Conservation (phyloP, 2,797 vertebrate genomes). For the Avahi laniger region DNA sequence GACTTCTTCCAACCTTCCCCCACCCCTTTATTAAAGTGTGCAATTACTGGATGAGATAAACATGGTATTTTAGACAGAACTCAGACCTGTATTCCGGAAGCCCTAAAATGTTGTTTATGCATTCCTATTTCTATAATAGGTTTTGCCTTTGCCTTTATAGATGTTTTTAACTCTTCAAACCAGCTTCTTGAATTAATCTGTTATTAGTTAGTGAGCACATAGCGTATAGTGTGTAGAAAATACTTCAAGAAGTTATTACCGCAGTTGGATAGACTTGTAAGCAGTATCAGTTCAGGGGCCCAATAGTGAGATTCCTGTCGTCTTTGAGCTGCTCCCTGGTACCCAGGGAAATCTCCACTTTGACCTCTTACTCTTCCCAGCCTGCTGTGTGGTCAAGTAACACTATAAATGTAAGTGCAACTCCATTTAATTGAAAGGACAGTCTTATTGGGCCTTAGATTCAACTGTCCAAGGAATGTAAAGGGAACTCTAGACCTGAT, state of each 20-base stretch:
- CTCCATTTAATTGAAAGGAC: background rate
- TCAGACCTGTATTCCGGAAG: conserved; percentile 49
- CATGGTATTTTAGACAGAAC: conserved; percentile 28
- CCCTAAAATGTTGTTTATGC: conserved; percentile 34
- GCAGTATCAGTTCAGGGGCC: background rate
- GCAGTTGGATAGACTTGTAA: background rate
- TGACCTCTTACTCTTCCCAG: background rate
- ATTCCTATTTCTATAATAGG: conserved; percentile 57
- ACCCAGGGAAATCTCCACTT: background rate
- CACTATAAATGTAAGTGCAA: background rate
- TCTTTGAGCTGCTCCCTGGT: background rate
- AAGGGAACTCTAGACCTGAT: background rate
- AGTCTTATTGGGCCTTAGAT: background rate
- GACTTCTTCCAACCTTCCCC: conserved; percentile 28
- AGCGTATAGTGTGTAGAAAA: background rate
- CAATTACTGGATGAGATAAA: conserved; percentile 31
- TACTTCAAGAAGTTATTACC: background rate
- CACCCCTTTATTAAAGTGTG: background rate
- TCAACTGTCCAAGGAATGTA: background rate
- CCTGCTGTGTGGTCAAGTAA: background rate
- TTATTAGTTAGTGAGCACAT: conserved; percentile 51
- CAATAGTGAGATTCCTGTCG: background rate
- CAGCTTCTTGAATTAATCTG: conserved; percentile 62
- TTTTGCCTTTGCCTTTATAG: conserved; percentile 53
- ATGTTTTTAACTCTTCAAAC: conserved; percentile 52